Percentiles rank a stretch among this genome's conserved stretches.
Conservation (phyloP, 2,888 invertebrate genomes). For the Thyatira batis region DNA sequence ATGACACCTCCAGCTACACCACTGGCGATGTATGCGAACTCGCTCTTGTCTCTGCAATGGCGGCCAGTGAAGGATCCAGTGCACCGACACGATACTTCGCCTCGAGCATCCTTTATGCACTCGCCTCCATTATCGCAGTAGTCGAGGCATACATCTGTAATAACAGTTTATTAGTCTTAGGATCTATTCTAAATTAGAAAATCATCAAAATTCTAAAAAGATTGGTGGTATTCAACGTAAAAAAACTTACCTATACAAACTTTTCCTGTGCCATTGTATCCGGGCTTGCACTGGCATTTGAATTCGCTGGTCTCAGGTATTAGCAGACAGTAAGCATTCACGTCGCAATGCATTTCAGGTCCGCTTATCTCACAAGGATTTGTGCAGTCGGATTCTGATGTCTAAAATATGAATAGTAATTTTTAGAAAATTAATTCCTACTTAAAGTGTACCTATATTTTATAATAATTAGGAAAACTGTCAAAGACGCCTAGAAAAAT, state of each 20-base stretch:
- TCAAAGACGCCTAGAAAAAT: background rate
- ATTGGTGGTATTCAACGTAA: too few species aligned
- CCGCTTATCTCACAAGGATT: slow-evolving; percentile 95
- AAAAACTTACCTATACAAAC: slow-evolving; percentile 84
- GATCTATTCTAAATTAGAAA: slow-evolving; percentile 16
- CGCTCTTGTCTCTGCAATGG: slow-evolving; percentile 94
- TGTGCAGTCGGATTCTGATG: slow-evolving; percentile 91
- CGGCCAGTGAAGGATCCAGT: slow-evolving; percentile 95
- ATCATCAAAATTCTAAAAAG: background rate
- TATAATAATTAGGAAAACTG: too few species aligned
- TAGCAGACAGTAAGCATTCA: slow-evolving; percentile 93
- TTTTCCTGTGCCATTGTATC: slow-evolving; percentile 94
- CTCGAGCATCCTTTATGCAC: slow-evolving; percentile 91
- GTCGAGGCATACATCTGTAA: slow-evolving; percentile 89
- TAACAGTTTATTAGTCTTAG: slow-evolving; percentile 14
- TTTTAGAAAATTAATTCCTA: too few species aligned
- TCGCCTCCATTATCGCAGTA: slow-evolving; percentile 95
- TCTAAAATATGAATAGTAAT: slow-evolving; percentile 67
- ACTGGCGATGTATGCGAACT: slow-evolving; percentile 96
- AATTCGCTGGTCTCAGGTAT: slow-evolving; percentile 92
- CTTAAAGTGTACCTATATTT: too few species aligned
- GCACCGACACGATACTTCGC: slow-evolving; percentile 94
- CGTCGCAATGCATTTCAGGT: slow-evolving; percentile 92
- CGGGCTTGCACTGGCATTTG: slow-evolving; percentile 96
- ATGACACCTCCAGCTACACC: slow-evolving; percentile 97